Evolutionary conservation across 1,140 invertebrate genomes (phyloP), one percentile per base, ranked within the genome.

Genomic region (Sipha flava): DNA sequence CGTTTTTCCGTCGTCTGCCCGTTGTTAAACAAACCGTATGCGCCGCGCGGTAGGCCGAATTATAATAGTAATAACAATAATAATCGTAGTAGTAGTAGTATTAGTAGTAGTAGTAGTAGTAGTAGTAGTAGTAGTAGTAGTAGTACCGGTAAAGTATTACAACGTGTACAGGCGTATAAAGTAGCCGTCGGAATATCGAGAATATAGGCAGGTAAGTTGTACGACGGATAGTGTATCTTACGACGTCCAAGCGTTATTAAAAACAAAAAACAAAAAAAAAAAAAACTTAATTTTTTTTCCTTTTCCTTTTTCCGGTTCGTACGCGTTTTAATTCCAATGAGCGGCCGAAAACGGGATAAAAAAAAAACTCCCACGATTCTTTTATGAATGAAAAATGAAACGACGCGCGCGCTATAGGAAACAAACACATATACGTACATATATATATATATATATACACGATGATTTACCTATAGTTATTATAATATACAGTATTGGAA

Each of bases 341-440:
- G 16, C 70, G 70, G 37, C 47, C n/a, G n/a, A 31, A 18, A 54
- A 6, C 7, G 6, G 34, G 21, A 77, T 2, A 70, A 77, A 77
- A 77, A 57, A 77, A 77, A 64, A 77, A 77, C 73, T 77, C 73
- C 73, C 73, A 77, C 73, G 73, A 77, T 59, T 37, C 31, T 77
- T 77, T 77, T 77, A 77, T 77, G 73, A 77, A 77, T 77, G 73
- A 57, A 77, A 29, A 31, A n/a, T n/a, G n/a, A n/a, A 34, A 26
- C 52, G 21, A 49, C 70, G 73, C 49, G 40, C 73, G 52, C 62
- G n/a, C 37, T 4, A 40, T 4, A 64, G 62, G 34, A 66, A 40
- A 29, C 40, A 47, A 26, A 31, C 14, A n/a, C 16, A 29, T 57
- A 29, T 34, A 62, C 14, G 14, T 62, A 62, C 10, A 64, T 62